Evolutionary conservation across 2,888 invertebrate species (phyloP).

Genomic region (Byasa hedistus): DNA sequence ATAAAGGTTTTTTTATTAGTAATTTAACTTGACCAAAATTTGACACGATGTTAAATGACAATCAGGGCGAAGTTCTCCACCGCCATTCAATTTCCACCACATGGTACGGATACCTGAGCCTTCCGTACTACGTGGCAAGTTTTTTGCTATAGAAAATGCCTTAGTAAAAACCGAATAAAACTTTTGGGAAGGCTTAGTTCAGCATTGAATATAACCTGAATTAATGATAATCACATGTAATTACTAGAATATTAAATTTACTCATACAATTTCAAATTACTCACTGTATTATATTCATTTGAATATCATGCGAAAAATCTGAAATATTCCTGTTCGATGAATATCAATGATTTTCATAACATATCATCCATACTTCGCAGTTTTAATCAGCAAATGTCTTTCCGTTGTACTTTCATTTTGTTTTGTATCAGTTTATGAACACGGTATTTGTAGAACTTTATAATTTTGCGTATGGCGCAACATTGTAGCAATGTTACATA

Average conservation of each 20-base stretch:
- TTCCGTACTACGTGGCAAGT: too few relatives aligned
- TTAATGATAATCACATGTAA: not conserved
- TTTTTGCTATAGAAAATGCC: too few relatives aligned
- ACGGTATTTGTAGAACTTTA: not conserved
- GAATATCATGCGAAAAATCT: not conserved
- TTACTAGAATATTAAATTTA: not conserved
- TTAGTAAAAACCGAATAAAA: too few relatives aligned
- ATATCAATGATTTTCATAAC: not conserved
- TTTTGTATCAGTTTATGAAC: not conserved
- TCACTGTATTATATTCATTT: not conserved
- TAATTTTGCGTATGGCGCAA: not conserved
- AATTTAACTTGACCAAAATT: too few relatives aligned
- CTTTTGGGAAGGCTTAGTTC: too few relatives aligned
- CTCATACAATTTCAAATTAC: not conserved
- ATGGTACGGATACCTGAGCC: too few relatives aligned
- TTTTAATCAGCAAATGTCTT: conserved; percentile 17
- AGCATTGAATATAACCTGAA: too few relatives aligned
- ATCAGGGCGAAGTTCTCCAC: too few relatives aligned
- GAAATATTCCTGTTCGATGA: not conserved
- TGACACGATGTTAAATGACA: too few relatives aligned
- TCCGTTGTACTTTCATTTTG: not conserved
- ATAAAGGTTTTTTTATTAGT: too few relatives aligned
- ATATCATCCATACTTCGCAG: conserved; percentile 3
- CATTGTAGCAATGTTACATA: not conserved
- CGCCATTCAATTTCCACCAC: too few relatives aligned